These are phyloP conservation scores for Etheostoma spectabile DNA, from an alignment of 2,113 vertebrate genomes.

Conservation along the genomic window DNA sequence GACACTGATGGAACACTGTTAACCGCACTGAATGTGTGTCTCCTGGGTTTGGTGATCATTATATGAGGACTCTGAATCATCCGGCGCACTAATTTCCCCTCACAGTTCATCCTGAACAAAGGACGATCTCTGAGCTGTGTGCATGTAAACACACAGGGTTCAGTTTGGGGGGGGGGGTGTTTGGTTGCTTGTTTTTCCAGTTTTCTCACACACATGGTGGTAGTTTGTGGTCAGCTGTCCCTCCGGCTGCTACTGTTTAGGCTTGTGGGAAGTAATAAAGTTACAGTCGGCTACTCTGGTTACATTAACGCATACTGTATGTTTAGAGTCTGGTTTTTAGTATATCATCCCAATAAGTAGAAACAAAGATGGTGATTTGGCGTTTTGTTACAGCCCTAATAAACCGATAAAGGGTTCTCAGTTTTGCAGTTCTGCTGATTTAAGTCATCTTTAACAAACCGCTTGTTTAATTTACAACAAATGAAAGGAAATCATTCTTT, in stretches of 20 bases:
- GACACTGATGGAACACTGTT: background rate
- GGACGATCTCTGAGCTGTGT: background rate
- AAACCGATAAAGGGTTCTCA: too few relatives aligned
- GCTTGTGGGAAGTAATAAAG: background rate
- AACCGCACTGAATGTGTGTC: background rate
- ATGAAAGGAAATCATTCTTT: too few relatives aligned
- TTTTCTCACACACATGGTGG: background rate
- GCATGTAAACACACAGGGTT: slow-evolving; percentile 12
- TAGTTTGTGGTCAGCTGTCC: slow-evolving; percentile 7
- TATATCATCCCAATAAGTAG: background rate
- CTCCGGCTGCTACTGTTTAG: background rate
- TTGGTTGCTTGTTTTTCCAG: slow-evolving; percentile 1
- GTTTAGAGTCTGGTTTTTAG: background rate
- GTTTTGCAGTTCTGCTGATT: too few relatives aligned
- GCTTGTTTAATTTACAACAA: too few relatives aligned
- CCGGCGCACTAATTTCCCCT: background rate
- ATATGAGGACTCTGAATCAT: background rate
- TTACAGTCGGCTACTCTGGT: background rate
- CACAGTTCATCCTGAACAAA: background rate
- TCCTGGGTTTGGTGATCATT: background rate
- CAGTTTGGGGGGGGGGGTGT: background rate
- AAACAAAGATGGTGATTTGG: too few relatives aligned
- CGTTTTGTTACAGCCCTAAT: too few relatives aligned
- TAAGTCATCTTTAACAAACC: too few relatives aligned
- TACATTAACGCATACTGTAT: background rate